Conservation (phyloP, 2,888 invertebrate genomes). For the Eupeodes latifasciatus region DNA sequence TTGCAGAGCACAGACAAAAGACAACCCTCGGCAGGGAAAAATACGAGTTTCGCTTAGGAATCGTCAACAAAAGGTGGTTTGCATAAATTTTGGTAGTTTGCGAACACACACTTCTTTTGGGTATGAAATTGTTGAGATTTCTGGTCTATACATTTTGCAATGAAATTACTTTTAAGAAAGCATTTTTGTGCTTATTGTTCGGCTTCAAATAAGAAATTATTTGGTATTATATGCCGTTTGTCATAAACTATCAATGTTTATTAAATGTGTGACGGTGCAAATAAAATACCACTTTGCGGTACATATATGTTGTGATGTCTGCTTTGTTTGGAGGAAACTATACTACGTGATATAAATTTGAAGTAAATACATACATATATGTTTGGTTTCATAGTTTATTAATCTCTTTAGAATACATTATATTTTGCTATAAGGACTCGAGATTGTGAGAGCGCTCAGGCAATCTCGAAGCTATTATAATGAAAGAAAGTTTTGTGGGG, state of each 20-base stretch:
- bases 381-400: neutral
- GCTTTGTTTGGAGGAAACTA: neutral
- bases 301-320: neutral
- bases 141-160: slow-evolving; percentile 58
- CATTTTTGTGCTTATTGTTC: slow-evolving; percentile 23
- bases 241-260: slow-evolving; percentile 68
- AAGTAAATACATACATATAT: neutral
- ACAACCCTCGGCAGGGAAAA: slow-evolving; percentile 28
- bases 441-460: too few species aligned
- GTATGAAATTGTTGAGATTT: slow-evolving; percentile 40
- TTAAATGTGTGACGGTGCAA: slow-evolving; percentile 63
- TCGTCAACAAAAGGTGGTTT: slow-evolving; percentile 71
- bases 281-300: slow-evolving; percentile 50
- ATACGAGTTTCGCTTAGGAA: slow-evolving; percentile 60
- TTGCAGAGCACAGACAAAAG: slow-evolving; percentile 49
- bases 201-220: slow-evolving; percentile 56
- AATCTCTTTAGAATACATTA: neutral
- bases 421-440: too few species aligned
- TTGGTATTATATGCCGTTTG: slow-evolving; percentile 58
- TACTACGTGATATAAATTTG: neutral
- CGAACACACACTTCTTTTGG: slow-evolving; percentile 38
- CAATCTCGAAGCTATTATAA: too few species aligned
- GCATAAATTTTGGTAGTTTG: slow-evolving; percentile 69
- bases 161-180: slow-evolving; percentile 51
- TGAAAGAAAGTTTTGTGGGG: too few species aligned